Conservation (phyloP, 1,140 invertebrate genomes). For the Eubasilissa regina region DNA sequence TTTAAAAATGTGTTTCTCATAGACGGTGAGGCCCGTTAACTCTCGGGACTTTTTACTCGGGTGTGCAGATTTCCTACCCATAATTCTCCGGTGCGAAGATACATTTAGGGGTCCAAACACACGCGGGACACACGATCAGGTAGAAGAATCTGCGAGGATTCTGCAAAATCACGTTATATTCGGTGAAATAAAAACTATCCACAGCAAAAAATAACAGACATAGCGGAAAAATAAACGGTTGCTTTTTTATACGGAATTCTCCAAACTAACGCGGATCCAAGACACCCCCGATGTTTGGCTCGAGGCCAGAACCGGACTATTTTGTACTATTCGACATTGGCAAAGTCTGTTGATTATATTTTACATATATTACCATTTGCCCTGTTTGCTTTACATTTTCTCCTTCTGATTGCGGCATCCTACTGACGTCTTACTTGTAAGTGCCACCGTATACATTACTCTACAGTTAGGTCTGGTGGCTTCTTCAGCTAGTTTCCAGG, state of each 20-base stretch:
- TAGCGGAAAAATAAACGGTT: slow-evolving; percentile 61
- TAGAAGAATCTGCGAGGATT: slow-evolving; percentile 53
- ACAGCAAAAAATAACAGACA: slow-evolving; percentile 57
- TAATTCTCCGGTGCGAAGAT: too few species aligned
- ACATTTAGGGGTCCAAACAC: slow-evolving; percentile 12
- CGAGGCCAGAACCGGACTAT: slow-evolving; percentile 10
- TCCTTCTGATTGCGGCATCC: too few species aligned
- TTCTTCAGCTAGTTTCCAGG: too few species aligned
- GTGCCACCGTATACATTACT: too few species aligned
- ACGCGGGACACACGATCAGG: slow-evolving; percentile 57
- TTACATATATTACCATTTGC: too few species aligned
- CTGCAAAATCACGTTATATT: slow-evolving; percentile 59
- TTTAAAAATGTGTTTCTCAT: background rate
- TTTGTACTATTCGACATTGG: background rate
- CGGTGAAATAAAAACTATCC: slow-evolving; percentile 57
- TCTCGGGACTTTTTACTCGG: background rate
- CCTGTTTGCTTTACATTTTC: too few species aligned
- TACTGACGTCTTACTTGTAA: too few species aligned
- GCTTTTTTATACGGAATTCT: slow-evolving; percentile 54
- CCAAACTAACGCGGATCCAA: slow-evolving; percentile 43
- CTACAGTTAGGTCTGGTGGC: too few species aligned
- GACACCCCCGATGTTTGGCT: slow-evolving; percentile 55
- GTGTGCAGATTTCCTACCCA: background rate
- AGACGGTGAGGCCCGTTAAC: background rate
- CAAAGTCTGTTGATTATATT: too few species aligned